Conservation (phyloP, 35 echinoderm and acorn worm genomes). For the Heliocidaris tuberculata region DNA sequence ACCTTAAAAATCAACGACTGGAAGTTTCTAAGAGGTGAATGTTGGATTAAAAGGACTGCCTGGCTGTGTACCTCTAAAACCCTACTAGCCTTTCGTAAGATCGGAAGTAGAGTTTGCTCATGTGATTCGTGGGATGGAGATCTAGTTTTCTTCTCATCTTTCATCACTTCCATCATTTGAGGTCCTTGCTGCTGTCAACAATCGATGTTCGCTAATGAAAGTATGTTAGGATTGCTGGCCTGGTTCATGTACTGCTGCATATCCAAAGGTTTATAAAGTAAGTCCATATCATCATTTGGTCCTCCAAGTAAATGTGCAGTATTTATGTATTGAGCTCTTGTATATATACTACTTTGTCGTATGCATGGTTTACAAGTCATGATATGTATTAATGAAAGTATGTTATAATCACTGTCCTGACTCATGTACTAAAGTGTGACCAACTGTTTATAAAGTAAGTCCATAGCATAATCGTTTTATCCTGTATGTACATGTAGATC, state of each 20-base stretch:
- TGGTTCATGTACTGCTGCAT: neutral
- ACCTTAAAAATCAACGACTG: no score
- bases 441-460: no score
- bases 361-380: neutral
- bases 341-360: neutral
- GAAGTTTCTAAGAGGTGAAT: no score
- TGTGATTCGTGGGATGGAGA: neutral
- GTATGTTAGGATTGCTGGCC: neutral
- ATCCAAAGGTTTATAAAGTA: neutral
- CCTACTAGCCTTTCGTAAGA: neutral
- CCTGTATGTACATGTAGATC: no score
- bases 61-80: neutral
- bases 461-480: no score
- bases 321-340: neutral
- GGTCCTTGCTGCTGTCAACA: neutral
- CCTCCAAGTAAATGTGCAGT: neutral
- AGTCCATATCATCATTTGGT: neutral
- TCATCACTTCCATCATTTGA: neutral
- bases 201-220: neutral
- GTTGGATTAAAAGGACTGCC: neutral
- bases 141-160: neutral
- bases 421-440: no score
- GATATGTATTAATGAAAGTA: no score
- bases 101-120: neutral
- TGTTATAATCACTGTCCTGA: no score